Conservation (phyloP, 2,797 vertebrate species). For the Paguma larvata region DNA sequence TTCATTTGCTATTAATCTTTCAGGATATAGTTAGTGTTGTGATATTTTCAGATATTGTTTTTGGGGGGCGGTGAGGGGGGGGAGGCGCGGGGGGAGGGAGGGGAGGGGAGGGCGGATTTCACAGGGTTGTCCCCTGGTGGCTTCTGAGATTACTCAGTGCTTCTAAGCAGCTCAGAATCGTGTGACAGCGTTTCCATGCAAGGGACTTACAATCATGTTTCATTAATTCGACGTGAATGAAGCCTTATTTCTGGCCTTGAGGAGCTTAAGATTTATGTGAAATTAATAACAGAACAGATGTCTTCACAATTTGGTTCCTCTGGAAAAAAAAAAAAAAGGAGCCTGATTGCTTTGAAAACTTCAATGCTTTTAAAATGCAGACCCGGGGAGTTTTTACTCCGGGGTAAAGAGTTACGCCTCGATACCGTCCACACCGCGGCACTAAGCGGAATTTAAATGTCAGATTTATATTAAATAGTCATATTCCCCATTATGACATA, state of each 20-base stretch:
- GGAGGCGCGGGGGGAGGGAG: slow-evolving; percentile 59
- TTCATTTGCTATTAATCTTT: slow-evolving; percentile 93
- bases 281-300: slow-evolving; percentile 99
- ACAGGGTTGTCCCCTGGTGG: slow-evolving; percentile 95
- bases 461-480: slow-evolving; percentile 94
- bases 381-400: slow-evolving; percentile 89
- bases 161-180: slow-evolving; percentile 97
- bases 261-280: slow-evolving; percentile 99
- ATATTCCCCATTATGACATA: slow-evolving; percentile 91
- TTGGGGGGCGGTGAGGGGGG: slow-evolving; percentile 81
- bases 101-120: slow-evolving; percentile 88
- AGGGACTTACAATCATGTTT: slow-evolving; percentile 99
- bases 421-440: slow-evolving; percentile 89
- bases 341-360: slow-evolving; percentile 93
- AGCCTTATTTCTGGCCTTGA: slow-evolving; percentile 97
- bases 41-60: slow-evolving; percentile 97
- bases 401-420: slow-evolving; percentile 90
- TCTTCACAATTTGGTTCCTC: slow-evolving; percentile 95
- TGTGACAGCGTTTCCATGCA: slow-evolving; percentile 96
- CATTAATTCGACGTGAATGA: slow-evolving; percentile 99
- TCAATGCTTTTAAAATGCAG: slow-evolving; percentile 91
- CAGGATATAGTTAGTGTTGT: slow-evolving; percentile 93
- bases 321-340: slow-evolving; percentile 90
- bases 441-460: slow-evolving; percentile 95
- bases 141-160: slow-evolving; percentile 96